These are phyloP conservation scores for Paramisgurnus dabryanus DNA, from an alignment of 2,113 vertebrate species.

Conservation along the genomic window DNA sequence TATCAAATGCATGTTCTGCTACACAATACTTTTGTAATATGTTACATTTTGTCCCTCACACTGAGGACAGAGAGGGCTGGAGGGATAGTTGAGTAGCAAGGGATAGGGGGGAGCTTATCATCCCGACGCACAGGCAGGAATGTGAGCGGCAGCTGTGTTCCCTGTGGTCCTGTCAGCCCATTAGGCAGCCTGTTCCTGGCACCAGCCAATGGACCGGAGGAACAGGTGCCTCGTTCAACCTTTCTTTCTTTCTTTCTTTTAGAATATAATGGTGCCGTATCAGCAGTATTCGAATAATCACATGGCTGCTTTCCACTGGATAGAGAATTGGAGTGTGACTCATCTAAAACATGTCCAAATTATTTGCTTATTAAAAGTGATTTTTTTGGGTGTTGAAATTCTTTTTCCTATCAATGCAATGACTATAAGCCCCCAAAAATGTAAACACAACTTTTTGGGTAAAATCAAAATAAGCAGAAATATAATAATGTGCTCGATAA, in stretches of 20 bases:
- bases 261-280: conserved; percentile 33
- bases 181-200: conserved; percentile 39
- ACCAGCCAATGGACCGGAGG: conserved; percentile 23
- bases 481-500: background rate
- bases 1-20: background rate
- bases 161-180: conserved; percentile 46
- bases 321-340: background rate
- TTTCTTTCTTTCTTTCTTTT: conserved; percentile 7
- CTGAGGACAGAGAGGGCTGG: conserved; percentile 43
- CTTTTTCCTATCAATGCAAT: background rate
- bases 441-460: background rate
- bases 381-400: conserved; percentile 5
- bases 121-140: conserved; percentile 30
- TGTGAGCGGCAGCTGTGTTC: conserved; percentile 44
- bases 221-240: conserved; percentile 37
- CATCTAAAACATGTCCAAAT: conserved; percentile 20
- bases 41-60: background rate
- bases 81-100: conserved; percentile 50
- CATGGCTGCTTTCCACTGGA: conserved; percentile 35
- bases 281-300: conserved; percentile 43
- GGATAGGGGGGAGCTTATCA: conserved; percentile 14
- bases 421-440: background rate
- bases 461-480: background rate
- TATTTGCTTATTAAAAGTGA: background rate
- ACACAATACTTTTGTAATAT: conserved; percentile 10